These are phyloP conservation scores for Eurypyga helias DNA, from an alignment of 2,113 vertebrate genomes.

Conservation along the genomic window DNA sequence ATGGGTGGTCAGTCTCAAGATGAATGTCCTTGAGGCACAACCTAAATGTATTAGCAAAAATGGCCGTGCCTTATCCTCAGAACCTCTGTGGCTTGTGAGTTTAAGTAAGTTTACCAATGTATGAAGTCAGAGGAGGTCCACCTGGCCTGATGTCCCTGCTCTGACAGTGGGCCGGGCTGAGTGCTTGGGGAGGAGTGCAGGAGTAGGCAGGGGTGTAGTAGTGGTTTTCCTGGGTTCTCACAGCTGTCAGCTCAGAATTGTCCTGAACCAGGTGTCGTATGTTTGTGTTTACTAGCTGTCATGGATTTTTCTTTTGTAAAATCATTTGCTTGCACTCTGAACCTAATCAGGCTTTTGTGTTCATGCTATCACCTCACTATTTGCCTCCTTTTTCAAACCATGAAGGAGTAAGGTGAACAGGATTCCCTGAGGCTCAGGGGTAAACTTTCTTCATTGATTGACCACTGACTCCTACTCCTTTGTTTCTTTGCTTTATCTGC, in stretches of 20 bases:
- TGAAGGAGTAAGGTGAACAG: background rate
- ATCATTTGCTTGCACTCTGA: background rate
- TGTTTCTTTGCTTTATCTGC: background rate
- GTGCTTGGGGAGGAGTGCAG: background rate
- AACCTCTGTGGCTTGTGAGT: background rate
- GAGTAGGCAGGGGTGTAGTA: background rate
- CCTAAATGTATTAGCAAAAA: background rate
- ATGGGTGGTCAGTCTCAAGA: background rate
- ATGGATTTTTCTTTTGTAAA: background rate
- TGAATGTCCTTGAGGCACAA: background rate
- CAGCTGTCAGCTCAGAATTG: background rate
- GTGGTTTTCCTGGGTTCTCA: background rate
- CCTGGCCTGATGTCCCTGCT: fast-evolving
- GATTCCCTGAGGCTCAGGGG: background rate
- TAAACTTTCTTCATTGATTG: background rate
- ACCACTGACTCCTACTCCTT: background rate
- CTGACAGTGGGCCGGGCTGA: background rate
- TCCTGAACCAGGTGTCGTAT: background rate
- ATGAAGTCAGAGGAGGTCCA: background rate
- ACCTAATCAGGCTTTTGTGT: background rate
- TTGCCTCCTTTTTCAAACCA: background rate
- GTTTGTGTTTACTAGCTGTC: background rate
- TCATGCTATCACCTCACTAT: fast-evolving
- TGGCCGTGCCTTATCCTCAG: background rate
- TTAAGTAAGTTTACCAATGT: background rate